Percentiles rank a stretch among this genome's conserved stretches.
Evolutionary conservation across 2,113 vertebrate species (phyloP).

Genomic region (Oryzias curvinotus): DNA sequence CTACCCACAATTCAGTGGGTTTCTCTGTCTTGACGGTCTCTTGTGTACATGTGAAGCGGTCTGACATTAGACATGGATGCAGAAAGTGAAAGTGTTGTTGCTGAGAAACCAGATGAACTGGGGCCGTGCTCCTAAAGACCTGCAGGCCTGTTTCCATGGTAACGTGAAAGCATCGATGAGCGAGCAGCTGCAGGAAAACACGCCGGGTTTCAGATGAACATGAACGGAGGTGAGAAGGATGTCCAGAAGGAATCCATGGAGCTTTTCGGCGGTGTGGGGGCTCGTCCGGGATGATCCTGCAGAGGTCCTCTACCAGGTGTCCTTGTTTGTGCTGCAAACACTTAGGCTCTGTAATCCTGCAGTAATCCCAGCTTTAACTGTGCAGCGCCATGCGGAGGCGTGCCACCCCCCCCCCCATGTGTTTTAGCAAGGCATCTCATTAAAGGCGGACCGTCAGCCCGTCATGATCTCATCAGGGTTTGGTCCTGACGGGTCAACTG

Average conservation of each 20-base stretch:
- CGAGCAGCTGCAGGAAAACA: background rate
- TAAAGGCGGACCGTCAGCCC: background rate
- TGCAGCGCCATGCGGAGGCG: background rate
- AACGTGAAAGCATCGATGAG: background rate
- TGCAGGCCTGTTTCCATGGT: slow-evolving; percentile 30
- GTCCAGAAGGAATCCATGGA: no score
- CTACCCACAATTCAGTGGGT: background rate
- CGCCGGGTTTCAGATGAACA: background rate
- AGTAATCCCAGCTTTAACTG: background rate
- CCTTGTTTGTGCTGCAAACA: background rate
- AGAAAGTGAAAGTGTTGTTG: slow-evolving; percentile 17
- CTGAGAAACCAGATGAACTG: slow-evolving; percentile 20
- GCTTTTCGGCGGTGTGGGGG: no score
- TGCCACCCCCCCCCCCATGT: background rate
- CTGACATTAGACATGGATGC: background rate
- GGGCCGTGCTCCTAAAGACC: background rate
- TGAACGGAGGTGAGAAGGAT: background rate
- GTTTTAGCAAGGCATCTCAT: background rate
- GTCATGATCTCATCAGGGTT: background rate
- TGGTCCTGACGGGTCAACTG: background rate
- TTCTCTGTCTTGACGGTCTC: no score
- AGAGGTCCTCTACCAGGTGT: background rate
- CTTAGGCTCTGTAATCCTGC: background rate
- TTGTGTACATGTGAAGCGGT: no score
- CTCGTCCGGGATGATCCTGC: background rate